A percentile compares a stretch with the other conserved stretches of the same genome.
Evolutionary conservation across 2,888 invertebrate genomes (phyloP).

Genomic region (Crematogaster levior): DNA sequence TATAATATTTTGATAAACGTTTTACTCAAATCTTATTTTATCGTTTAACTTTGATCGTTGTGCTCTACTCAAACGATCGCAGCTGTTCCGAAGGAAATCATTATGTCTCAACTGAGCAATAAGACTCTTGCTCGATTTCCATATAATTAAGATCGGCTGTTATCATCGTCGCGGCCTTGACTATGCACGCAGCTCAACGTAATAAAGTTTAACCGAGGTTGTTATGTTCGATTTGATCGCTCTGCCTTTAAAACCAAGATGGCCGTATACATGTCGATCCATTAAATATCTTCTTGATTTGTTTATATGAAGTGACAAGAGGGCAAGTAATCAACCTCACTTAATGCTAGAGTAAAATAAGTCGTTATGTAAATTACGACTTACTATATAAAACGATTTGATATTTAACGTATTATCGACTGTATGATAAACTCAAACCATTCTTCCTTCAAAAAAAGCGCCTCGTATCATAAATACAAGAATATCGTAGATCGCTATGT

Average conservation of each 20-base stretch:
- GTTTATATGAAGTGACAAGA: background rate
- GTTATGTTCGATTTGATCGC: slow-evolving; percentile 69
- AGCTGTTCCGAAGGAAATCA: slow-evolving; percentile 2
- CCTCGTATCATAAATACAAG: background rate
- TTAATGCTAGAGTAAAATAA: background rate
- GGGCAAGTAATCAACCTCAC: background rate
- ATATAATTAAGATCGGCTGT: slow-evolving; percentile 65
- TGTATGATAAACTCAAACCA: background rate
- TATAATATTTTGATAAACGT: background rate
- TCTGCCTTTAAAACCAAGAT: slow-evolving; percentile 39
- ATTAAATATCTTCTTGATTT: slow-evolving; percentile 21
- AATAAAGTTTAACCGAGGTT: slow-evolving; percentile 71
- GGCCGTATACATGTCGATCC: slow-evolving; percentile 43
- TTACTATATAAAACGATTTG: background rate
- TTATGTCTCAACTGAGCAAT: slow-evolving; percentile 32
- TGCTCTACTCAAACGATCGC: background rate
- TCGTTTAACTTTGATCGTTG: background rate
- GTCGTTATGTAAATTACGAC: background rate
- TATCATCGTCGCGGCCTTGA: slow-evolving; percentile 51
- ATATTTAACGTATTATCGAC: background rate
- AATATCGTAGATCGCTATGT: slow-evolving; percentile 27
- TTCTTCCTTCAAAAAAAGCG: background rate
- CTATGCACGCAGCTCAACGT: slow-evolving; percentile 50
- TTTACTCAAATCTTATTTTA: background rate
- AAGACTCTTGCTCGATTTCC: slow-evolving; percentile 46